Base-by-base conservation (phyloP, 2,888 invertebrate genomes). In the Mongoloraphidia duomilia region DNA sequence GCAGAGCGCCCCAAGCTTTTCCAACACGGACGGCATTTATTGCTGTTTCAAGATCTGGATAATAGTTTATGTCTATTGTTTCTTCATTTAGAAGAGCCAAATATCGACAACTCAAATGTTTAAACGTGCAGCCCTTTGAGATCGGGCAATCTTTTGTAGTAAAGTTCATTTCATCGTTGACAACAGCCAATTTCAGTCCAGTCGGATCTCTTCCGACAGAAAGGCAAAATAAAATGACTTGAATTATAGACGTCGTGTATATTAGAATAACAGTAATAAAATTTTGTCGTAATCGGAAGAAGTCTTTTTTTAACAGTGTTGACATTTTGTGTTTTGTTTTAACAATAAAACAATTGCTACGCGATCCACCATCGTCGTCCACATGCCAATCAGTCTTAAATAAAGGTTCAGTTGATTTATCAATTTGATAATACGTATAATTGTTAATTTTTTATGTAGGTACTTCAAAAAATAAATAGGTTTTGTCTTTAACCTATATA, bases 231-330 rank as follows among this genome's bases (percentile, higher is more conserved):
- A 94, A 78, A 49, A 92, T 87, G 52, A 93, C 91, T 71, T 93
- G 91, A 80, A 93, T 84, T 34, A 90, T 88, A n/a, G 93, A 93
- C 59, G 93, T 69, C 35, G 90, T 87, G 67, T 93, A 93, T 61
- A 93, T 90, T 70, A 94, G 93, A 61, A 92, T 72, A 84, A 94
- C 88, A 53, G 93, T 88, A 41, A 90, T 90, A 52, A 90, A 87
- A 68, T 91, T 91, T 45, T 91, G 74, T 89, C 90, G 90, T 88
- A 91, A 90, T 36, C 88, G 74, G 45, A 91, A 71, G 72, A 91
- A 89, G 69, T 91, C 91, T 74, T 92, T 91, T 63, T 84, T 82
- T 55, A 91, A 75, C 44, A 92, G 67, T 0, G 91, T 91, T 60
- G 80, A 80, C 60, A 89, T 84, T 70, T 90, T 90, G 40, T 89